These are phyloP conservation scores for Pteropus rufus DNA, from an alignment of 2,797 vertebrate species.

Conservation along the genomic window DNA sequence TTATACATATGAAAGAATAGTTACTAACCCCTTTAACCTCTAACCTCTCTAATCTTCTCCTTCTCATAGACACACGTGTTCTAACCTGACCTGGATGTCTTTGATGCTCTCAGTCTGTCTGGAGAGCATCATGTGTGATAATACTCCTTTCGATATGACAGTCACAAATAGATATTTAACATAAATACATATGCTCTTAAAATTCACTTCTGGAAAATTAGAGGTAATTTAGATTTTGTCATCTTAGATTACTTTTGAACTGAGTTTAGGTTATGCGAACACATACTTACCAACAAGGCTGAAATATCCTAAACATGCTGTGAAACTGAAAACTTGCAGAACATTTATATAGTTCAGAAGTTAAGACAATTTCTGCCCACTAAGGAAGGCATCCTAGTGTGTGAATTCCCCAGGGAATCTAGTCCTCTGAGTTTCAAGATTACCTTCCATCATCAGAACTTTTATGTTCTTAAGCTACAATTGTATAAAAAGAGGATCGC, in stretches of 20 bases:
- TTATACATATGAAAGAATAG: neutral
- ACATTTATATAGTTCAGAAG: neutral
- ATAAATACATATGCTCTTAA: neutral
- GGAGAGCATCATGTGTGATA: neutral
- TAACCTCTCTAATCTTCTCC: neutral
- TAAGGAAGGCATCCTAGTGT: neutral
- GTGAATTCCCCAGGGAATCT: neutral
- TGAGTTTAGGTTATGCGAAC: neutral
- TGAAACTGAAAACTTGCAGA: neutral
- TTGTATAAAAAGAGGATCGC: neutral
- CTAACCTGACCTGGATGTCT: neutral
- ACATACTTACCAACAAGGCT: neutral
- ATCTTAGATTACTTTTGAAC: neutral
- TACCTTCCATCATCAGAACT: neutral
- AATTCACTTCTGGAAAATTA: slow-evolving; percentile 14
- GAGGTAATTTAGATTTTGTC: slow-evolving; percentile 25
- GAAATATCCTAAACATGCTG: neutral
- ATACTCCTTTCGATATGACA: neutral
- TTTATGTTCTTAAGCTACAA: neutral
- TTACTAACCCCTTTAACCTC: neutral
- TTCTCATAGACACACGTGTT: neutral
- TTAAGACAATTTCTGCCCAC: neutral
- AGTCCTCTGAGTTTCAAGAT: neutral
- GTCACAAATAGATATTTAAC: slow-evolving; percentile 4
- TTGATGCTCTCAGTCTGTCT: slow-evolving; percentile 13